Base-by-base conservation (phyloP, 2,113 vertebrate species). In the Desmodus rotundus region DNA sequence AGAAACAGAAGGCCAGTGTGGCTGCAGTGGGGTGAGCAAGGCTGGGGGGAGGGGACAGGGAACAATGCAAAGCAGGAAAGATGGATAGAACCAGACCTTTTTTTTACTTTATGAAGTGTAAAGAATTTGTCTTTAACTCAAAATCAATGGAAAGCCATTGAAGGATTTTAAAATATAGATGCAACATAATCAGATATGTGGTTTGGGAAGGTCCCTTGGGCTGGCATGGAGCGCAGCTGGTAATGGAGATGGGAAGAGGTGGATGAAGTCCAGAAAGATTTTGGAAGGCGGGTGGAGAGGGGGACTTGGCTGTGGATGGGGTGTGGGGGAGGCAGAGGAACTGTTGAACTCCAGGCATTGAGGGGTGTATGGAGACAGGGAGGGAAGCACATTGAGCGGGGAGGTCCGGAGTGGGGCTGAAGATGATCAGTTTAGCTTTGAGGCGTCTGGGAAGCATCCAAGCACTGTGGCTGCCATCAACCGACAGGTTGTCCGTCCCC, bases 401-500 rank as follows among this genome's bases (percentile, higher is more conserved):
- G 26, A 0, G 45, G 41, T 24, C 41, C 1, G 13, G 54, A 67
- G 54, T 8, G 13, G 11, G 36, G 83, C 1, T 3, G 26, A 17
- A 16, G 31, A 17, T 0, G 24, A 54, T 47, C 38, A 5, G 0
- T 13, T 13, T 16, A 33, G 67, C 52, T 80, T 8, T 0, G 15
- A 94, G 67, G 43, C 13, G 0, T 47, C 56, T 76, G 12, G 43
- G 91, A 91, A 81, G 43, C 14, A 43, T 14, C 65, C 13, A 15
- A 4, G 26, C 33, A 26, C 45, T 7, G 22, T 36, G 0, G 0
- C 10, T 3, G n/a, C 7, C 41, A 1, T 22, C 70, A 20, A 2
- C 4, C 3, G 58, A 33, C 22, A 83, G 68, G 7, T 61, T 5
- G 24, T 41, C 52, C 14, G 50, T 61, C 36, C 56, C 72, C 41